These are phyloP conservation scores for Pristionchus exspectatus DNA, from an alignment of 2,888 invertebrate genomes.

Conservation along the genomic window DNA sequence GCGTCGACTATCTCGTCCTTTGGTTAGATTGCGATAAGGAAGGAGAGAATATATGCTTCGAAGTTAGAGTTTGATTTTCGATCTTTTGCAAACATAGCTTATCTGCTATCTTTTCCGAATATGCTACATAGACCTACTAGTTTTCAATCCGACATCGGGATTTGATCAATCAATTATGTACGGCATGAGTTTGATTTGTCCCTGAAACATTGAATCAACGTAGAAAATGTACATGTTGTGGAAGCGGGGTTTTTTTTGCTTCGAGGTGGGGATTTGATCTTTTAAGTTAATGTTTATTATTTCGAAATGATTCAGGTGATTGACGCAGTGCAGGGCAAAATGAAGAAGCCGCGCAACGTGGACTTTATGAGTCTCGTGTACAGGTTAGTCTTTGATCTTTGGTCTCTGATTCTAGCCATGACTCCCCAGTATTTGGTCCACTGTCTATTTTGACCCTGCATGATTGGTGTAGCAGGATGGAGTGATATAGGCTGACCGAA, in stretches of 20 bases:
- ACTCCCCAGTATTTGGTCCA: too few species aligned
- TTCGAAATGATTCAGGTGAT: conserved; percentile 78
- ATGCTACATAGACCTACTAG: too few species aligned
- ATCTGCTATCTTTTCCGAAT: too few species aligned
- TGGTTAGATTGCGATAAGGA: conserved; percentile 99
- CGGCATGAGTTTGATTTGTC: conserved; percentile 57
- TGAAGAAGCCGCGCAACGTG: conserved; percentile 79
- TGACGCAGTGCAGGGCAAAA: conserved; percentile 86
- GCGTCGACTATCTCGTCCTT: conserved; percentile 91
- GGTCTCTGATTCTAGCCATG: conserved; percentile 82
- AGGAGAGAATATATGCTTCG: conserved; percentile 98
- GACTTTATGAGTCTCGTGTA: conserved; percentile 73
- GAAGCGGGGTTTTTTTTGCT: too few species aligned
- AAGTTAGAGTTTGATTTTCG: conserved; percentile 56
- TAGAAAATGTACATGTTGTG: too few species aligned
- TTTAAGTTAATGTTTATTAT: not conserved
- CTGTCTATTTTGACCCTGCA: too few species aligned
- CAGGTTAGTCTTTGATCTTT: conserved; percentile 64
- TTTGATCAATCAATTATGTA: not conserved
- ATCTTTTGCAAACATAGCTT: not conserved
- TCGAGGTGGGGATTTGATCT: not conserved
- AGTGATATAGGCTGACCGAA: too few species aligned
- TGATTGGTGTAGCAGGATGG: too few species aligned
- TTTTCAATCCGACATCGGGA: not conserved
- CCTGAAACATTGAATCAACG: not conserved